These are phyloP conservation scores for Tragelaphus scriptus DNA, from an alignment of 2,113 vertebrate genomes.

Conservation along the genomic window DNA sequence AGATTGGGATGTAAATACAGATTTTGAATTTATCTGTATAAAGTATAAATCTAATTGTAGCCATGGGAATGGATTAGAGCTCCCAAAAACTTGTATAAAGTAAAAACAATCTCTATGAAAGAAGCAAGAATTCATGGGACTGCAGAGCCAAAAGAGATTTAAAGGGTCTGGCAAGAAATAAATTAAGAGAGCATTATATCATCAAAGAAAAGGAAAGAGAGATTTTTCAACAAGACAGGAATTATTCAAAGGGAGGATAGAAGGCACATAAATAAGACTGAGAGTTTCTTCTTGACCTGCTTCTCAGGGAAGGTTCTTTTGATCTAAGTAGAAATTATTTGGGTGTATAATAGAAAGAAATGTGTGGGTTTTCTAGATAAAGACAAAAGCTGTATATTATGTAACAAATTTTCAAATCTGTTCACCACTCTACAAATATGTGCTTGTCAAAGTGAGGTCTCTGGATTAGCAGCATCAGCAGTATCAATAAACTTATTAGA, in stretches of 20 bases:
- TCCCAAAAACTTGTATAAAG: neutral
- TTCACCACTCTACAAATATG: neutral
- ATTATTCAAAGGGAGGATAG: conserved; percentile 25
- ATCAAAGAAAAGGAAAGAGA: conserved; percentile 30
- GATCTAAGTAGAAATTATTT: conserved; percentile 20
- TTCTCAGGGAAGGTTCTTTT: conserved; percentile 15
- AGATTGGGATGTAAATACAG: neutral
- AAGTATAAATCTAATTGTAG: neutral
- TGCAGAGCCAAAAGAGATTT: neutral
- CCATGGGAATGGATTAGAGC: neutral
- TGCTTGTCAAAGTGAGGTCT: neutral
- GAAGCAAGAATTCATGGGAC: neutral
- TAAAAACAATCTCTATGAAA: conserved; percentile 4
- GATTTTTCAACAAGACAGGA: conserved; percentile 30
- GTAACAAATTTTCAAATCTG: neutral
- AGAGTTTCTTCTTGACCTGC: conserved; percentile 16
- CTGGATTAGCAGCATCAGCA: neutral
- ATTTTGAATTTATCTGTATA: conserved; percentile 15
- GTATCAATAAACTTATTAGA: neutral
- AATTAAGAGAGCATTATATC: conserved; percentile 28
- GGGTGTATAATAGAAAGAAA: conserved; percentile 19
- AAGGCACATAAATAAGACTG: conserved; percentile 8
- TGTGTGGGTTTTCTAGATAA: conserved; percentile 22
- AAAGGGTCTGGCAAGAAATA: conserved; percentile 17
- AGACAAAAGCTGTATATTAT: neutral